A percentile compares a stretch with the other conserved stretches of the same genome.
These are phyloP conservation scores for Oreohelix idahoensis DNA, from an alignment of 1,140 invertebrate species.

Conservation along the genomic window DNA sequence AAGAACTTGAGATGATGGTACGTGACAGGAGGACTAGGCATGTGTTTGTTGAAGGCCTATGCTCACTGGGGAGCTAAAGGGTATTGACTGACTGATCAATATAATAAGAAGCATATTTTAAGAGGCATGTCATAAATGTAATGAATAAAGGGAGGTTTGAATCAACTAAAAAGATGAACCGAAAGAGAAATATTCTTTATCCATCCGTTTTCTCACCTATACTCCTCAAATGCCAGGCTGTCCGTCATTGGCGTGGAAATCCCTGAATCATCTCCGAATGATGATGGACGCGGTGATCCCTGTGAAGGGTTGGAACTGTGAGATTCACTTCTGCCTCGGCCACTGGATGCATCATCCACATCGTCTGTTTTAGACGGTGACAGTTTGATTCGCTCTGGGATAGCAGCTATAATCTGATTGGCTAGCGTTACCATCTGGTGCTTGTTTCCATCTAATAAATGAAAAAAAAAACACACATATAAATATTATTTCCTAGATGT, in stretches of 20 bases:
- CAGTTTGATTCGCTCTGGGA: conserved; percentile 93
- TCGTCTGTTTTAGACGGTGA: conserved; percentile 66
- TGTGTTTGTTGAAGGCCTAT: too few relatives aligned
- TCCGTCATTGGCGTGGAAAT: conserved; percentile 72
- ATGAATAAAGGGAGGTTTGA: too few relatives aligned
- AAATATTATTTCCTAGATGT: too few relatives aligned
- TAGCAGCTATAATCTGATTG: conserved; percentile 97
- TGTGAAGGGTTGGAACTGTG: conserved; percentile 69
- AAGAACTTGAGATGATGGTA: too few relatives aligned
- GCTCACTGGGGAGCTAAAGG: too few relatives aligned
- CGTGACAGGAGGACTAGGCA: too few relatives aligned
- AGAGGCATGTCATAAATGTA: too few relatives aligned
- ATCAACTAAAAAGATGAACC: too few relatives aligned
- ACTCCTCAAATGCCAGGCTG: conserved; percentile 70
- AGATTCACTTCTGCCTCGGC: conserved; percentile 66
- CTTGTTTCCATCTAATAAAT: conserved; percentile 84
- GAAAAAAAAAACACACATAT: too few relatives aligned
- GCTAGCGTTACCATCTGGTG: conserved; percentile 89
- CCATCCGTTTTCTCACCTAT: conserved; percentile 54
- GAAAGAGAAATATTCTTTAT: neutral
- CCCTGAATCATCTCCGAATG: conserved; percentile 70
- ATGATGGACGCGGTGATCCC: conserved; percentile 63
- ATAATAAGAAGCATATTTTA: too few relatives aligned
- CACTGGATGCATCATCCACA: conserved; percentile 44
- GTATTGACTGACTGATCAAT: too few relatives aligned